phyloP scores from a whole-genome alignment of 2,888 invertebrate genomes.

The Phasia obesa region DNA sequence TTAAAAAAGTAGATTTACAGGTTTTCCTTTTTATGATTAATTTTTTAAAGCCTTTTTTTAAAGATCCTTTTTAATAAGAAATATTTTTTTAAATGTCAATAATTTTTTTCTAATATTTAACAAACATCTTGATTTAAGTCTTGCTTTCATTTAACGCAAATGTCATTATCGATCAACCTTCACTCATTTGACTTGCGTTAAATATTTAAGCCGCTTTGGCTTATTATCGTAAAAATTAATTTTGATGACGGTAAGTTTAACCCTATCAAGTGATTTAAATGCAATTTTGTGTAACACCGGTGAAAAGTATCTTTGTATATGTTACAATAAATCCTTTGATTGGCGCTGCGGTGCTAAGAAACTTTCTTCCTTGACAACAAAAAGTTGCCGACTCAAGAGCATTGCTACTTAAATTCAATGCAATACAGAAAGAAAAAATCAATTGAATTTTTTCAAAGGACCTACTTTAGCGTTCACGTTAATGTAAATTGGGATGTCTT shows the following conservation, averaged over 20 bases:
- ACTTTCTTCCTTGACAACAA: not conserved
- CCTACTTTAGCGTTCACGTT: slow-evolving; percentile 38
- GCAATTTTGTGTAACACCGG: not conserved
- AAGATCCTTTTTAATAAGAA: too few relatives aligned
- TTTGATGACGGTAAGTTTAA: slow-evolving; percentile 15
- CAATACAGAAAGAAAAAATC: slow-evolving; percentile 1
- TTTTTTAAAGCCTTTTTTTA: too few relatives aligned
- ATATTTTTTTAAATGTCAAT: too few relatives aligned
- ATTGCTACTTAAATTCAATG: slow-evolving; percentile 30
- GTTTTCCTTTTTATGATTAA: too few relatives aligned
- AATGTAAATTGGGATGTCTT: slow-evolving; percentile 47
- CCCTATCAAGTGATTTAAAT: not conserved
- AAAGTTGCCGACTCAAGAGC: slow-evolving; percentile 3
- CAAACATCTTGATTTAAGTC: not conserved
- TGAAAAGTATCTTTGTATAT: not conserved
- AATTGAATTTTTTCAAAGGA: slow-evolving; percentile 36
- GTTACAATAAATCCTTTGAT: slow-evolving; percentile 29
- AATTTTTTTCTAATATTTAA: not conserved
- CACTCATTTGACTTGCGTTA: slow-evolving; percentile 6
- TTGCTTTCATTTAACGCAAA: slow-evolving; percentile 4
- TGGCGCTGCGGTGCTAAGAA: not conserved
- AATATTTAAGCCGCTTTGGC: slow-evolving; percentile 50
- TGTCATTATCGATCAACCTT: not conserved
- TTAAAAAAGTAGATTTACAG: too few relatives aligned
- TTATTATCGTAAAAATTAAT: not conserved